These are phyloP conservation scores for Avahi laniger DNA, from an alignment of 2,797 vertebrate species.

Conservation along the genomic window DNA sequence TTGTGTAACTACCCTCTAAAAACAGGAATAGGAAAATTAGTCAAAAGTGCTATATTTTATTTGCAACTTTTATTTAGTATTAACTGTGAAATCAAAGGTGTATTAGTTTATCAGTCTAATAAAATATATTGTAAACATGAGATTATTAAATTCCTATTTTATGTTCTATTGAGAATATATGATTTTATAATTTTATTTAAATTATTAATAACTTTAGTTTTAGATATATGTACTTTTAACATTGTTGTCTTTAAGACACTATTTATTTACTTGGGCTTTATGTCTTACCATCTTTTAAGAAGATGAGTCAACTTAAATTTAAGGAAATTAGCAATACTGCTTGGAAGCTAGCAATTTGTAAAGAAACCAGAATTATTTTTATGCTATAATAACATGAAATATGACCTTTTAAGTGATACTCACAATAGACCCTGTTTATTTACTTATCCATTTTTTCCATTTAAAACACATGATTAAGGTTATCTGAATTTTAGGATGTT, in stretches of 20 bases:
- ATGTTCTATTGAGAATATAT: background rate
- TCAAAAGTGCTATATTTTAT: background rate
- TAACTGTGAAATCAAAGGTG: background rate
- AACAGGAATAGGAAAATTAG: constrained; percentile 1
- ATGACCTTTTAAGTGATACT: constrained; percentile 25
- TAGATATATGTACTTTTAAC: constrained; percentile 9
- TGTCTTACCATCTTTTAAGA: constrained; percentile 24
- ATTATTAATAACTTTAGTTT: constrained; percentile 20
- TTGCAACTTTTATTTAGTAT: constrained; percentile 22
- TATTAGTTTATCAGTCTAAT: constrained; percentile 23
- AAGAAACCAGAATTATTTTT: constrained; percentile 47
- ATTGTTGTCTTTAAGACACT: background rate
- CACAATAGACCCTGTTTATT: background rate
- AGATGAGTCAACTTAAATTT: constrained; percentile 21
- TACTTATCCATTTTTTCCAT: background rate
- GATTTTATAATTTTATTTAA: constrained; percentile 33
- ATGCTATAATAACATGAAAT: background rate
- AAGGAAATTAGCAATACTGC: background rate
- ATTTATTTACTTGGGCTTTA: constrained; percentile 48
- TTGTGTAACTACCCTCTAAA: background rate
- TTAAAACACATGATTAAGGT: constrained; percentile 41
- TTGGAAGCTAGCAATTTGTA: constrained; percentile 9
- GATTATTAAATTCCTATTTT: constrained; percentile 20
- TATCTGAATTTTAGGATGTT: background rate
- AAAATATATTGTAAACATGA: constrained; percentile 21